Evolutionary conservation across 2,797 vertebrate species (phyloP).

Genomic region (Clamator glandarius): DNA sequence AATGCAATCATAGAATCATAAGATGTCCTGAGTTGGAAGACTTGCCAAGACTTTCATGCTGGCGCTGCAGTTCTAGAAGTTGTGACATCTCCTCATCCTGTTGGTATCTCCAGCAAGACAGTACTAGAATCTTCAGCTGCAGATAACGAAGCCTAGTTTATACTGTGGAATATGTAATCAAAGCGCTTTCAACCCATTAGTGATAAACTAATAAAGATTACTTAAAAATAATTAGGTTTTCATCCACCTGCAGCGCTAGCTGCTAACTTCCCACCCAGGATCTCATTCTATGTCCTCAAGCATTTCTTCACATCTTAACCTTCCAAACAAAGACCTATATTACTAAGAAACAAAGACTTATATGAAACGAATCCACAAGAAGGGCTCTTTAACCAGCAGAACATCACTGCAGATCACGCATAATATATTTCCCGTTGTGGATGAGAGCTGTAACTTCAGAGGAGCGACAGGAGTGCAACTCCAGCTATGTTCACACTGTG

Average conservation of each 20-base stretch:
- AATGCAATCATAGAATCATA: not conserved
- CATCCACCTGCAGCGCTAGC: not conserved
- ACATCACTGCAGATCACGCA: not conserved
- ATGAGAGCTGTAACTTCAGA: conserved; percentile 11
- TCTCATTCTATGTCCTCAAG: not conserved
- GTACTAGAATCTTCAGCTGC: not conserved
- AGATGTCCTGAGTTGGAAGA: too few relatives aligned
- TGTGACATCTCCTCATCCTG: not conserved
- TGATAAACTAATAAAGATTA: not conserved
- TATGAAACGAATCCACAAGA: not conserved
- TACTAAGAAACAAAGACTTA: not conserved
- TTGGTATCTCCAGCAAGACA: not conserved
- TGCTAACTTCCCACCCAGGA: not conserved
- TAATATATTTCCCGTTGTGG: not conserved
- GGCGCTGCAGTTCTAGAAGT: not conserved
- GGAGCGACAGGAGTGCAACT: not conserved
- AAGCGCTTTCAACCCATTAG: not conserved
- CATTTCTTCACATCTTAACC: not conserved
- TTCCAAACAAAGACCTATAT: not conserved
- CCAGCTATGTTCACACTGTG: not conserved
- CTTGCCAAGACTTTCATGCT: not conserved
- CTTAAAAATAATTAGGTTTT: not conserved
- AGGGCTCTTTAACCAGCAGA: not conserved
- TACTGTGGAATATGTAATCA: not conserved
- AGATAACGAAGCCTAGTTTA: not conserved